Percentiles rank a stretch among this genome's conserved stretches.
phyloP scores from a whole-genome alignment of 2,888 invertebrate genomes.

The Dendrolimus houi region DNA sequence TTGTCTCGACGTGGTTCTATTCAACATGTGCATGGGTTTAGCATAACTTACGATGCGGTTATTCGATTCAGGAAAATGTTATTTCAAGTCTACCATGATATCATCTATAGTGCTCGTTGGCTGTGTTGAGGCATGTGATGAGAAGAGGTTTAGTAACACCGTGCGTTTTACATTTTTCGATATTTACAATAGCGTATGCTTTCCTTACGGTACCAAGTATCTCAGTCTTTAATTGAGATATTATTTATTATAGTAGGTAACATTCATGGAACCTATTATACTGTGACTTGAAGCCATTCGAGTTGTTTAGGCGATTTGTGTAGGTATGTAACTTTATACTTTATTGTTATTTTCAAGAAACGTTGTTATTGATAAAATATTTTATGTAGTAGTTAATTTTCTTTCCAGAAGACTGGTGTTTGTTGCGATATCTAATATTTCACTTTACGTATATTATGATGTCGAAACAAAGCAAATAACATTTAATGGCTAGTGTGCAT shows the following conservation, averaged over 20 bases:
- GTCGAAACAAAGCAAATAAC: no score
- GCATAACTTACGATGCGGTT: conserved; percentile 74
- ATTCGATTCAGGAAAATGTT: conserved; percentile 71
- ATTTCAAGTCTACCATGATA: conserved; percentile 72
- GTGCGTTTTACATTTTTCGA: conserved; percentile 67
- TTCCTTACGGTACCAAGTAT: conserved; percentile 29
- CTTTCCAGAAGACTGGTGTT: no score
- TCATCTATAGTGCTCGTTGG: conserved; percentile 73
- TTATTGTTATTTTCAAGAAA: no score
- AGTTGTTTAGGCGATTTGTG: conserved; percentile 49
- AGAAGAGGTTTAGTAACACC: conserved; percentile 74
- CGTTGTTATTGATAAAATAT: no score
- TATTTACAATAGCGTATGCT: conserved; percentile 65
- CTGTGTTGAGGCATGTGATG: conserved; percentile 75
- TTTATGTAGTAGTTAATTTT: no score
- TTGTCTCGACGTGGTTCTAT: conserved; percentile 48
- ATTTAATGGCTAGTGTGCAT: no score
- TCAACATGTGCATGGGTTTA: conserved; percentile 73
- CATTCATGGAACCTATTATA: conserved; percentile 33
- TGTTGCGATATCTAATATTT: no score
- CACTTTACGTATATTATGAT: no score
- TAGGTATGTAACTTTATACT: conserved; percentile 31
- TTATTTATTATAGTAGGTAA: conserved; percentile 20
- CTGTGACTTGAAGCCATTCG: conserved; percentile 57
- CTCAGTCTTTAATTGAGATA: conserved; percentile 50